Percentiles rank a stretch among this genome's conserved stretches.
Evolutionary conservation across 2,113 vertebrate species (phyloP).

Genomic region (Trochalopteron elliotii): DNA sequence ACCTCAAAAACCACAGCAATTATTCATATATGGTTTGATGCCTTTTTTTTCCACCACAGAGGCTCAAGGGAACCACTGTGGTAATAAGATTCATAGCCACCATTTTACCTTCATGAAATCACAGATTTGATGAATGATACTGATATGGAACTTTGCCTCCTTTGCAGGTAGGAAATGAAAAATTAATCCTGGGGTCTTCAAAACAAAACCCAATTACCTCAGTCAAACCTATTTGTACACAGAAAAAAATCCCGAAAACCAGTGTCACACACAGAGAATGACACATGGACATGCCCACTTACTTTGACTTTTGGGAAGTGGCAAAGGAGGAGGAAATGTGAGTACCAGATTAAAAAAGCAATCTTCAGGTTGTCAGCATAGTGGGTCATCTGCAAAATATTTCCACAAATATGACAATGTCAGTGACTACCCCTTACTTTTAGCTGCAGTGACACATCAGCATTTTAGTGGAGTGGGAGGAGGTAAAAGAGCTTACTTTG

Average conservation of each 20-base stretch:
- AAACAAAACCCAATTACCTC: neutral
- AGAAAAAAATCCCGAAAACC: neutral
- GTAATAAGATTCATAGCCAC: neutral
- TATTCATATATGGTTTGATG: slow-evolving; percentile 18
- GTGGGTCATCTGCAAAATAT: neutral
- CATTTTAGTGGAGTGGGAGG: neutral
- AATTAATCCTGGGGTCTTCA: neutral
- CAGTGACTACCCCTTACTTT: neutral
- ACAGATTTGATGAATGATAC: neutral
- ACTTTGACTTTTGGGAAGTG: neutral
- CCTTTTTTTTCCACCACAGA: neutral
- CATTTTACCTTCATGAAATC: neutral
- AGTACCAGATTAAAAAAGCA: neutral
- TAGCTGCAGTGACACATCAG: neutral
- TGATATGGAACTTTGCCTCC: neutral
- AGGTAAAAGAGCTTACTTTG: neutral
- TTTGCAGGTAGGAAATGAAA: neutral
- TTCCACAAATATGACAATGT: neutral
- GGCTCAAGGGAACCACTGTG: neutral
- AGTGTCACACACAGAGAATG: neutral
- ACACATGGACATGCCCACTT: neutral
- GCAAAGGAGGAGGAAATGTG: neutral
- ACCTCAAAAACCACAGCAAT: neutral
- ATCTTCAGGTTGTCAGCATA: neutral
- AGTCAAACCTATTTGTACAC: neutral